Percentiles rank a stretch among this genome's conserved stretches.
Conservation (phyloP, 2,113 vertebrate species). For the Machaerirhynchus nigripectus region DNA sequence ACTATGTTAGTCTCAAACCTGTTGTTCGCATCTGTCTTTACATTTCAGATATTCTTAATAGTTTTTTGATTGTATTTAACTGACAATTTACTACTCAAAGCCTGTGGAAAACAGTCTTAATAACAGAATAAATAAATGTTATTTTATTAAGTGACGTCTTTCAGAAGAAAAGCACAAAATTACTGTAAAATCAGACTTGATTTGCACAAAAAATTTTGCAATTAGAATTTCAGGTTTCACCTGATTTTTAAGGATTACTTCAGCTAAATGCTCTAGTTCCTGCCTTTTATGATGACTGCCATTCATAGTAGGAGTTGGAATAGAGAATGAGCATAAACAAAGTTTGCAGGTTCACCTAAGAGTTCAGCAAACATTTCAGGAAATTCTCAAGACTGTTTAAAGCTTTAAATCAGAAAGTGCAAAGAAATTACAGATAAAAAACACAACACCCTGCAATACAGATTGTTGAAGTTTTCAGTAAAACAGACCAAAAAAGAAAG, state of each 20-base stretch:
- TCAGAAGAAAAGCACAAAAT: not conserved
- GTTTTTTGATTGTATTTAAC: not conserved
- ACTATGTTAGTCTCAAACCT: not conserved
- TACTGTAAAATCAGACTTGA: not conserved
- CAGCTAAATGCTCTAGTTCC: not conserved
- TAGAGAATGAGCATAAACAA: not conserved
- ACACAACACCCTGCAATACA: not conserved
- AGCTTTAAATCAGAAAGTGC: not conserved
- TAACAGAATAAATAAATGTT: not conserved
- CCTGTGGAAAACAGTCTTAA: not conserved
- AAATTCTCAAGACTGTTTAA: not conserved
- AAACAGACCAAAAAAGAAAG: not conserved
- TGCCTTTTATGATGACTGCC: not conserved
- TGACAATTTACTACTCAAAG: not conserved
- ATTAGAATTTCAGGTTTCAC: not conserved
- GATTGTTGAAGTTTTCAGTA: not conserved
- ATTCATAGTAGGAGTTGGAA: not conserved
- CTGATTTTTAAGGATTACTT: not conserved
- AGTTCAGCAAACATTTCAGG: not conserved
- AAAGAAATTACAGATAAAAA: not conserved
- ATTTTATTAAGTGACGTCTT: not conserved
- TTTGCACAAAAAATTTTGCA: not conserved
- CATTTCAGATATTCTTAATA: not conserved
- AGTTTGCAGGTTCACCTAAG: not conserved
- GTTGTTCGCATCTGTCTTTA: not conserved